Percentiles rank a stretch among this genome's conserved stretches.
phyloP scores from a whole-genome alignment of 2,888 invertebrate genomes.

The Thelaira solivaga region DNA sequence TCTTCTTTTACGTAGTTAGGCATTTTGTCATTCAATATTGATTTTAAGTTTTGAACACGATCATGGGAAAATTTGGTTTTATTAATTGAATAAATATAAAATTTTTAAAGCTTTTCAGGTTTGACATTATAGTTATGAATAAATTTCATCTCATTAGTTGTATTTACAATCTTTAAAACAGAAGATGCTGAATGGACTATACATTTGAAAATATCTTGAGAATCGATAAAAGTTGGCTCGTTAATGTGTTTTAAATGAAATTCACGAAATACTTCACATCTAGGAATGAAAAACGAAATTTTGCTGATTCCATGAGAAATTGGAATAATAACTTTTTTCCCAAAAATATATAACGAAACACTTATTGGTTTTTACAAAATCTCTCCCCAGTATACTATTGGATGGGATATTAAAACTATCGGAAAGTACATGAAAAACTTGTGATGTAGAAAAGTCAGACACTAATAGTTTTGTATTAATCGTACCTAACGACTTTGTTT shows the following conservation, averaged over 20 bases:
- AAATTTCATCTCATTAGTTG: neutral
- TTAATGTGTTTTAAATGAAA: neutral
- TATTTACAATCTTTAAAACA: neutral
- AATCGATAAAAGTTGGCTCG: slow-evolving; percentile 23
- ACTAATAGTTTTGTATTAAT: neutral
- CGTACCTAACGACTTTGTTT: neutral
- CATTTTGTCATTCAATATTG: neutral
- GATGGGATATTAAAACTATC: neutral
- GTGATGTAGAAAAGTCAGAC: neutral
- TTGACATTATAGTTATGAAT: neutral
- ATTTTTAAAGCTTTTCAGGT: slow-evolving; percentile 1
- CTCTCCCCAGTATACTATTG: neutral
- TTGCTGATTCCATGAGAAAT: slow-evolving; percentile 3
- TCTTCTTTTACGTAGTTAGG: too few relatives aligned
- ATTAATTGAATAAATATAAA: slow-evolving; percentile 19
- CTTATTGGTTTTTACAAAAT: neutral
- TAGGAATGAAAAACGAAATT: slow-evolving; percentile 7
- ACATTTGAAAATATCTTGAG: slow-evolving; percentile 18
- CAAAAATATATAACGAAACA: neutral
- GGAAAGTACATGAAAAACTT: neutral
- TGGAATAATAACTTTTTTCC: neutral
- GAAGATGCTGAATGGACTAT: neutral
- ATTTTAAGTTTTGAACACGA: neutral
- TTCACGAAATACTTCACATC: slow-evolving; percentile 26
- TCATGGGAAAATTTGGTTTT: neutral